Evolutionary conservation across 2,888 invertebrate species (phyloP).

Genomic region (Hirudinaria manillensis): DNA sequence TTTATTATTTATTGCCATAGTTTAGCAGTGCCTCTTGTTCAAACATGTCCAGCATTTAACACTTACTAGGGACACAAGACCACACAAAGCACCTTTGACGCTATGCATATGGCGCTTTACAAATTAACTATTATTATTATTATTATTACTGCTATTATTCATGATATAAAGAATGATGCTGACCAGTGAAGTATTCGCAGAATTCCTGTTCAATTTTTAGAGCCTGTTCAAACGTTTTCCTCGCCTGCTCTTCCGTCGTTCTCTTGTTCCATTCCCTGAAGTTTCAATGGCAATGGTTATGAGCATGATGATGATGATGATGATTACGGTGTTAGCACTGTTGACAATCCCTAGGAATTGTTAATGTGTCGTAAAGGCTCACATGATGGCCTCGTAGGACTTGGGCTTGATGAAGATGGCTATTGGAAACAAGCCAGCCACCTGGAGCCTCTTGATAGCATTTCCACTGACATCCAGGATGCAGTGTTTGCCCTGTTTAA

Average conservation of each 20-base stretch:
- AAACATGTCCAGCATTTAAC: no score
- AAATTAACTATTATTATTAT: neutral
- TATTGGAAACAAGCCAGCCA: slow-evolving; percentile 92
- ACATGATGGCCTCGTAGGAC: slow-evolving; percentile 66
- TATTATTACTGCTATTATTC: neutral
- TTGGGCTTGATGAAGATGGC: slow-evolving; percentile 98
- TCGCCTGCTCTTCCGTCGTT: slow-evolving; percentile 83
- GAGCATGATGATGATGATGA: neutral
- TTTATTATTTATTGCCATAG: neutral
- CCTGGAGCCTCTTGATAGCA: slow-evolving; percentile 96
- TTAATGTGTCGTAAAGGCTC: neutral
- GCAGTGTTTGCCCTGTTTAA: slow-evolving; percentile 81
- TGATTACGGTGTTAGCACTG: neutral
- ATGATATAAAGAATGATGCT: neutral
- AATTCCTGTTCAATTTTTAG: slow-evolving; percentile 97
- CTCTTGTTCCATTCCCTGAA: slow-evolving; percentile 40
- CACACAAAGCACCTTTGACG: no score
- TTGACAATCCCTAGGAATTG: neutral
- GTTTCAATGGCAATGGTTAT: neutral
- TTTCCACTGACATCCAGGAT: slow-evolving; percentile 99
- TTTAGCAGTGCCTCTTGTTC: no score
- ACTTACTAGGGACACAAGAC: no score
- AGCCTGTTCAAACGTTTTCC: slow-evolving; percentile 90
- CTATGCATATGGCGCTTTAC: no score
- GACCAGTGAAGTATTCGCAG: slow-evolving; percentile 59